Percentiles rank a stretch among this genome's conserved stretches.
These are phyloP conservation scores for Epirrhoe alternata DNA, from an alignment of 2,888 invertebrate genomes.

Conservation along the genomic window DNA sequence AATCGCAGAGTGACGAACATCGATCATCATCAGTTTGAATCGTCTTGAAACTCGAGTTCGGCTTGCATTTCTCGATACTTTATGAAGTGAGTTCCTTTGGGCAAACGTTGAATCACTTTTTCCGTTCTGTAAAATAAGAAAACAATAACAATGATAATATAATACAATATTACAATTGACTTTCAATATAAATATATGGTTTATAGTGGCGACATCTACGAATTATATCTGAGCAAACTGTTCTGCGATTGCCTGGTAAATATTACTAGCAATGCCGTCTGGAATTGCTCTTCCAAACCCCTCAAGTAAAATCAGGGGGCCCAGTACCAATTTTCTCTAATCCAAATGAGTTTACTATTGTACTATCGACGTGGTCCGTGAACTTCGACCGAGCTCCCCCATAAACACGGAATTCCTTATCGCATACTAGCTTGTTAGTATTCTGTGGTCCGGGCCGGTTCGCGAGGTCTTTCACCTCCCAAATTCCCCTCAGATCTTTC, in stretches of 20 bases:
- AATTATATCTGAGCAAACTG: background rate
- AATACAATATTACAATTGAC: no score
- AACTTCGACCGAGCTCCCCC: constrained; percentile 62
- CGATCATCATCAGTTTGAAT: background rate
- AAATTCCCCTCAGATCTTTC: constrained; percentile 74
- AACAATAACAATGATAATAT: no score
- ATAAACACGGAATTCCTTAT: constrained; percentile 60
- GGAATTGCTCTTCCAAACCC: constrained; percentile 20
- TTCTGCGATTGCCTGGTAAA: constrained; percentile 17
- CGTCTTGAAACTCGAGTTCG: background rate
- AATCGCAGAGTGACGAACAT: background rate
- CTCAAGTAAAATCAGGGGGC: constrained; percentile 1
- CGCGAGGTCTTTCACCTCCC: constrained; percentile 79
- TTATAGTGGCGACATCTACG: background rate
- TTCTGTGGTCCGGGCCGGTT: constrained; percentile 62
- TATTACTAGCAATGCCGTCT: constrained; percentile 20
- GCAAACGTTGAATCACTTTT: constrained; percentile 38
- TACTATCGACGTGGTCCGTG: constrained; percentile 56
- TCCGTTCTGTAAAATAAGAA: background rate
- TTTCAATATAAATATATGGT: background rate
- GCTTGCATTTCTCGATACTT: no score
- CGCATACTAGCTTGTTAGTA: constrained; percentile 42
- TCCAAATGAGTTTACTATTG: constrained; percentile 26
- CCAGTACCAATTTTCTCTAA: constrained; percentile 12
- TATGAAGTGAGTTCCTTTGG: constrained; percentile 24